phyloP scores from a whole-genome alignment of 2,797 vertebrate genomes.

The Coilia nasus region DNA sequence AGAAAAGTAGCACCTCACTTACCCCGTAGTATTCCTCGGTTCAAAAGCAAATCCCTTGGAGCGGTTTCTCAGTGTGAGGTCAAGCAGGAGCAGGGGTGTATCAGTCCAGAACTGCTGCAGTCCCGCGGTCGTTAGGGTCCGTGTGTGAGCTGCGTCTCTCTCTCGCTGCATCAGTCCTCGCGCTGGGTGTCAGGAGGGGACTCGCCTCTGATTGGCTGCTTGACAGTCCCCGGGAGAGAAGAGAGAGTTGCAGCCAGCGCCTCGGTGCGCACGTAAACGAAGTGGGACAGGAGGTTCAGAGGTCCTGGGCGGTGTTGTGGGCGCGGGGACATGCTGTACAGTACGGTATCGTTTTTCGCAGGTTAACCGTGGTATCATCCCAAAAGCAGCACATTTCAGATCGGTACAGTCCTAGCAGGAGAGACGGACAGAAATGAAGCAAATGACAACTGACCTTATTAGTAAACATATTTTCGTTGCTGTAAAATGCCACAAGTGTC shows the following conservation, averaged over 20 bases:
- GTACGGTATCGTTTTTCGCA: background rate
- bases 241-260: constrained; percentile 21
- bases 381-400: background rate
- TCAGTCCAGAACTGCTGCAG: constrained; percentile 19
- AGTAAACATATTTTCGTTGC: no score
- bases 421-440: background rate
- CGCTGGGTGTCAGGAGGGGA: constrained; percentile 21
- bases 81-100: constrained; percentile 24
- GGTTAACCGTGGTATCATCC: background rate
- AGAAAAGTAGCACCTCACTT: background rate
- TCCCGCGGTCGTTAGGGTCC: constrained; percentile 24
- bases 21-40: background rate
- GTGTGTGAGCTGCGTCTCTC: constrained; percentile 26
- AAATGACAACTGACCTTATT: no score
- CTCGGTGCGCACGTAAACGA: constrained; percentile 20
- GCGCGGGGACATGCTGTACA: background rate
- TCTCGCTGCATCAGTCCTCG: constrained; percentile 18
- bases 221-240: constrained; percentile 24
- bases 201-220: constrained; percentile 18
- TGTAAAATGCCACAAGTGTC: no score
- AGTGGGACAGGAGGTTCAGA: constrained; percentile 14
- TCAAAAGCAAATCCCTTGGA: constrained; percentile 16
- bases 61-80: constrained; percentile 7
- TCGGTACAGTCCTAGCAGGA: background rate
- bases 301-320: background rate